phyloP scores from a whole-genome alignment of 1,140 invertebrate species.

The Meloidogyne floridensis region DNA sequence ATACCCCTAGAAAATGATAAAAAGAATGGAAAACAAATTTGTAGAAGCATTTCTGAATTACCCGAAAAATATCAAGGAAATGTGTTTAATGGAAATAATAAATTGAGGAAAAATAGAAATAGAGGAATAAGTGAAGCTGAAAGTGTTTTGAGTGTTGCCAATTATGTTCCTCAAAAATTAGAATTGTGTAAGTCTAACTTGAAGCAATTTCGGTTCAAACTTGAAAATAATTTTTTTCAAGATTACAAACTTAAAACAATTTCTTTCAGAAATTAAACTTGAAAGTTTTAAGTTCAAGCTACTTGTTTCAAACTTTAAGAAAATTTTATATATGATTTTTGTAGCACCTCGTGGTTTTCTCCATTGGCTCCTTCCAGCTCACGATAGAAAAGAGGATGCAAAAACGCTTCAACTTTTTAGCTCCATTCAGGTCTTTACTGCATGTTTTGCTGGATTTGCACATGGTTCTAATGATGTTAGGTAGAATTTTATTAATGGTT shows the following conservation, averaged over 20 bases:
- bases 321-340: slow-evolving; percentile 13
- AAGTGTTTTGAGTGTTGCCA: slow-evolving; percentile 13
- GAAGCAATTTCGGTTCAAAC: too few relatives aligned
- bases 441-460: slow-evolving; percentile 54
- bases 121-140: slow-evolving; percentile 14
- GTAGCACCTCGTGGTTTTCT: slow-evolving; percentile 51
- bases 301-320: neutral
- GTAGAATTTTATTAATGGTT: slow-evolving; percentile 35
- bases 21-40: neutral
- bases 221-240: too few relatives aligned
- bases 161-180: slow-evolving; percentile 13
- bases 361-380: slow-evolving; percentile 52
- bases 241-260: too few relatives aligned
- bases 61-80: neutral
- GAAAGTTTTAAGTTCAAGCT: too few relatives aligned
- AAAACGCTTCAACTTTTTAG: slow-evolving; percentile 64
- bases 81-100: neutral
- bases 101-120: neutral
- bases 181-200: neutral
- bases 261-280: too few relatives aligned
- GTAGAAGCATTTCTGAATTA: neutral
- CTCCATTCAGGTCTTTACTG: slow-evolving; percentile 65
- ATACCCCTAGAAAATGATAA: neutral
- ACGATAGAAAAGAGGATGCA: slow-evolving; percentile 47
- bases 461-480: slow-evolving; percentile 52